These are phyloP conservation scores for Drosophila repletoides DNA, from an alignment of 1,140 invertebrate genomes.

Conservation along the genomic window DNA sequence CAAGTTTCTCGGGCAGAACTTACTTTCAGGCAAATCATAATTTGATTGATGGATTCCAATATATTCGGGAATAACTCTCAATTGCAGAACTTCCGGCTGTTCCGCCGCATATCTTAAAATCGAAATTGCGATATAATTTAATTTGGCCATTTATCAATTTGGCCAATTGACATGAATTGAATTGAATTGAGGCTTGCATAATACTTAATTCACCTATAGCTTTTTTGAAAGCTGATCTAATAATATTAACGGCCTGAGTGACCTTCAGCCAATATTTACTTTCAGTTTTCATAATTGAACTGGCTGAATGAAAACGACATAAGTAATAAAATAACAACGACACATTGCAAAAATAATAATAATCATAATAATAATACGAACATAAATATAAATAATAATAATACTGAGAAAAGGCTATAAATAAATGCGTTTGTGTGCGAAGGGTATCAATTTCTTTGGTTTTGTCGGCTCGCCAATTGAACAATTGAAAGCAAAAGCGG, in stretches of 20 bases:
- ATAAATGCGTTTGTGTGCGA: constrained; percentile 6
- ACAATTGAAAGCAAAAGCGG: constrained; percentile 71
- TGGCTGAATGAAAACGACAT: constrained; percentile 37
- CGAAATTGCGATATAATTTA: constrained; percentile 1
- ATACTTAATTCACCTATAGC: constrained; percentile 30
- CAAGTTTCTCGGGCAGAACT: not conserved
- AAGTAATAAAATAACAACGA: constrained; percentile 28
- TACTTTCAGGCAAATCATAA: too few relatives aligned
- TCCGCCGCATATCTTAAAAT: not conserved
- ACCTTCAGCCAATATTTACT: constrained; percentile 73
- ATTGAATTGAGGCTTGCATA: constrained; percentile 36
- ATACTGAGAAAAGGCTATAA: constrained; percentile 14
- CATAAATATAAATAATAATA: constrained; percentile 17
- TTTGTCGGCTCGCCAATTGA: constrained; percentile 49
- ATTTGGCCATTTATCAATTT: constrained; percentile 30
- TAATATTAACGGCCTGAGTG: constrained; percentile 55
- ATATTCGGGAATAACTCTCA: not conserved
- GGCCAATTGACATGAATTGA: constrained; percentile 26
- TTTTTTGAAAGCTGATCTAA: constrained; percentile 74
- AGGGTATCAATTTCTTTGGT: constrained; percentile 70
- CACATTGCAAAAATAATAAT: constrained; percentile 38
- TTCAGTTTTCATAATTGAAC: constrained; percentile 65
- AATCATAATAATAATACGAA: constrained; percentile 20
- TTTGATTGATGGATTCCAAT: too few relatives aligned
- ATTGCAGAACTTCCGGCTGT: not conserved